phyloP scores from a whole-genome alignment of 2,113 vertebrate genomes.

The Copsychus sechellarum region DNA sequence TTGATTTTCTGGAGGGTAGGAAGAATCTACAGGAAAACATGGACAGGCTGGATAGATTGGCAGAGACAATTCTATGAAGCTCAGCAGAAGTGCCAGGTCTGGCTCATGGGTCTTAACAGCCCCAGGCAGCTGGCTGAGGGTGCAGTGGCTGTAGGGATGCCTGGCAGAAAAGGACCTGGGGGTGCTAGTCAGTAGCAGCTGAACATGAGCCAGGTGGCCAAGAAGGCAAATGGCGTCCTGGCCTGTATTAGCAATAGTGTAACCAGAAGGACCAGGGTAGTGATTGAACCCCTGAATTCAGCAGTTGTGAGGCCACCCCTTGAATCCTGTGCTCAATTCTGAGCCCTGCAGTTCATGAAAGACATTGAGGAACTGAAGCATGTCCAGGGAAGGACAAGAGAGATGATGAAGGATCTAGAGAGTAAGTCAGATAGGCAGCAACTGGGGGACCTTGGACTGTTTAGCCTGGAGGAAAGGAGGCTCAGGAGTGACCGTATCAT shows the following conservation, averaged over 20 bases:
- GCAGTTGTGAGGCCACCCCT: background rate
- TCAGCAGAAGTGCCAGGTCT: no score
- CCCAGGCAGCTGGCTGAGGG: background rate
- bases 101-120: background rate
- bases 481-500: background rate
- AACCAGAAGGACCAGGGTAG: background rate
- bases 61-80: no score
- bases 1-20: background rate
- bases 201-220: background rate
- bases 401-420: background rate
- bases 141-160: background rate
- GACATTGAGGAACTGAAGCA: background rate
- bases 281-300: fast-evolving
- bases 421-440: background rate
- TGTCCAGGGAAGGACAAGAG: background rate
- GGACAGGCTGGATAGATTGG: no score
- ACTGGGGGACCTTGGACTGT: background rate
- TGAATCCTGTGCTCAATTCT: fast-evolving
- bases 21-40: background rate
- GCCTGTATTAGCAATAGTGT: fast-evolving
- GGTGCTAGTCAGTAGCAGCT: background rate
- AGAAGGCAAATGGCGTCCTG: background rate
- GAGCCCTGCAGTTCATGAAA: background rate
- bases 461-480: background rate
- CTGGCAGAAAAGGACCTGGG: background rate